These are phyloP conservation scores for Spisula subtruncata DNA, from an alignment of 2,888 invertebrate genomes.

Conservation along the genomic window DNA sequence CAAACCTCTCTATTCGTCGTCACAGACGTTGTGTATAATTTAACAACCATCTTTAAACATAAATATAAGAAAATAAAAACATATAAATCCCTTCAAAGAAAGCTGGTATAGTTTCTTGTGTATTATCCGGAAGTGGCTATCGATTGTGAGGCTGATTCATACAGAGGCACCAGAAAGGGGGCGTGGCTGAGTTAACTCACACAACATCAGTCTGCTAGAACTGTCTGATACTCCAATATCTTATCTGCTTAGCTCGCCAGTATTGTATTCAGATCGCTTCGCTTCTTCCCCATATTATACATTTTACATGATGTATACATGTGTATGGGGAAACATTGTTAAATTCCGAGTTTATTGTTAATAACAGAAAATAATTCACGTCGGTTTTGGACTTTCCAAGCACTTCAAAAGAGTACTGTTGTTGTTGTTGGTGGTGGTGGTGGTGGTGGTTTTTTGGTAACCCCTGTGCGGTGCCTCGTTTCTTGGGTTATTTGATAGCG, in stretches of 20 bases:
- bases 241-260: too few species aligned
- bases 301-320: too few species aligned
- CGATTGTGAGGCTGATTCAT: conserved; percentile 37
- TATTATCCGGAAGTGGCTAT: conserved; percentile 36
- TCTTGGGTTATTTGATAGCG: conserved; percentile 47
- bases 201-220: not conserved
- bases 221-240: too few species aligned
- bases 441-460: conserved; percentile 40
- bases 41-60: conserved; percentile 59
- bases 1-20: conserved; percentile 69
- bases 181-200: not conserved
- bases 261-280: too few species aligned
- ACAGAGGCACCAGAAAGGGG: not conserved
- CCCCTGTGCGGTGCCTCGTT: conserved; percentile 31
- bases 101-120: not conserved
- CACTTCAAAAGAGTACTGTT: too few species aligned
- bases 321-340: too few species aligned
- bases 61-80: not conserved
- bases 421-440: conserved; percentile 37
- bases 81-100: conserved; percentile 27
- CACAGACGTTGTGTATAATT: conserved; percentile 66
- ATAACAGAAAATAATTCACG: too few species aligned
- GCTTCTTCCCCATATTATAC: too few species aligned
- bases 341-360: too few species aligned
- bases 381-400: too few species aligned